Conservation (phyloP, 2,888 invertebrate species). For the Mythimna loreyi region DNA sequence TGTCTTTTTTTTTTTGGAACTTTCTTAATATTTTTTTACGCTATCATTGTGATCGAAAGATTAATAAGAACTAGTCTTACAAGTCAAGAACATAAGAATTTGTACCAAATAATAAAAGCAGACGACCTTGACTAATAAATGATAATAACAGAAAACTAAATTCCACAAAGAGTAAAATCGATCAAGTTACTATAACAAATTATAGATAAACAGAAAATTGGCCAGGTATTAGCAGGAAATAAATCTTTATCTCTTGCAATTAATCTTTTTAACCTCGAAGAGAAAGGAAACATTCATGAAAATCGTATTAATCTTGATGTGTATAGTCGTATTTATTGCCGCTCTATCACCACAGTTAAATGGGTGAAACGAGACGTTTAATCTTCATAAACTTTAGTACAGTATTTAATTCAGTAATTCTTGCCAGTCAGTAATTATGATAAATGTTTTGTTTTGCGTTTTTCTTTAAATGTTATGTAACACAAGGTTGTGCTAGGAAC, state of each 20-base stretch:
- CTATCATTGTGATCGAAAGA: too few relatives aligned
- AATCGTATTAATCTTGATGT: constrained; percentile 17
- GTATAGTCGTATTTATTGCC: constrained; percentile 17
- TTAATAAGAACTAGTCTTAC: too few relatives aligned
- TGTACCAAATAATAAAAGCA: background rate
- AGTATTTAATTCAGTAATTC: background rate
- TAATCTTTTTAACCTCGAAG: constrained; percentile 12
- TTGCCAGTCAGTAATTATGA: background rate
- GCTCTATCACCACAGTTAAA: constrained; percentile 15
- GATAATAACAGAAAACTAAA: background rate
- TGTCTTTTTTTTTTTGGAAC: too few relatives aligned
- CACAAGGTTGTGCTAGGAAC: background rate
- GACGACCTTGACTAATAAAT: background rate
- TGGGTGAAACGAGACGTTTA: constrained; percentile 23
- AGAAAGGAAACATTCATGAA: constrained; percentile 24
- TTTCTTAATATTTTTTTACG: too few relatives aligned
- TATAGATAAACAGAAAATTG: constrained; percentile 2
- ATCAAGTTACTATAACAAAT: background rate
- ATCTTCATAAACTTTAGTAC: constrained; percentile 27
- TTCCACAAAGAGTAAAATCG: background rate
- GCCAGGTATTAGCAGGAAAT: constrained; percentile 4
- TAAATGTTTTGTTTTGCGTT: background rate
- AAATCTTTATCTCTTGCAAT: constrained; percentile 12
- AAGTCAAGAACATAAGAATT: too few relatives aligned
- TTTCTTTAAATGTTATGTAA: background rate